These are phyloP conservation scores for Sinocyclocheilus grahami DNA, from an alignment of 2,113 vertebrate species.

Conservation along the genomic window DNA sequence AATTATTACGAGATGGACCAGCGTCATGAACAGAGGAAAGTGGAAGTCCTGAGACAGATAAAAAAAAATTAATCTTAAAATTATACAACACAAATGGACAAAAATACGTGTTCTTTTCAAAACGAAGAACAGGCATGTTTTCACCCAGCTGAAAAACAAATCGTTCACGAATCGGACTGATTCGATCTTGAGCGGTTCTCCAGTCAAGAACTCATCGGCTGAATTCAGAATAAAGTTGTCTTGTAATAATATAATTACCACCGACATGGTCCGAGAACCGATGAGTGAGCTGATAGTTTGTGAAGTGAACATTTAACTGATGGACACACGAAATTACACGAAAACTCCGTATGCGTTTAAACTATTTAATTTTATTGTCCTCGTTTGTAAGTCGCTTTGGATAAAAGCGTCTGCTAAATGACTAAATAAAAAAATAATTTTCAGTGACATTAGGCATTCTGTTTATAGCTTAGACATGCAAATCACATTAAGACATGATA, in stretches of 20 bases:
- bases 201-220: no score
- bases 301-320: no score
- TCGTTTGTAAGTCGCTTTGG: no score
- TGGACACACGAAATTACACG: no score
- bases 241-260: neutral
- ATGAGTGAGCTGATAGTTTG: no score
- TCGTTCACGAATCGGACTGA: neutral
- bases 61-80: neutral
- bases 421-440: neutral
- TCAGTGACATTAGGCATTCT: neutral
- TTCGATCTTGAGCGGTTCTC: neutral
- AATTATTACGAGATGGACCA: constrained; percentile 85
- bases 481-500: neutral
- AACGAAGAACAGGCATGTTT: neutral
- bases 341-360: neutral
- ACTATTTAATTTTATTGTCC: neutral
- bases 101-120: neutral
- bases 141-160: neutral
- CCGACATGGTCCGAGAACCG: neutral
- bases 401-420: no score
- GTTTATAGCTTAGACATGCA: neutral
- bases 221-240: neutral
- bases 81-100: neutral
- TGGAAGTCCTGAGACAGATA: constrained; percentile 80
- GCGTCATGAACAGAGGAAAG: constrained; percentile 91